Evolutionary conservation across 2,113 vertebrate genomes (phyloP).

Genomic region (Platysternon megacephalum): DNA sequence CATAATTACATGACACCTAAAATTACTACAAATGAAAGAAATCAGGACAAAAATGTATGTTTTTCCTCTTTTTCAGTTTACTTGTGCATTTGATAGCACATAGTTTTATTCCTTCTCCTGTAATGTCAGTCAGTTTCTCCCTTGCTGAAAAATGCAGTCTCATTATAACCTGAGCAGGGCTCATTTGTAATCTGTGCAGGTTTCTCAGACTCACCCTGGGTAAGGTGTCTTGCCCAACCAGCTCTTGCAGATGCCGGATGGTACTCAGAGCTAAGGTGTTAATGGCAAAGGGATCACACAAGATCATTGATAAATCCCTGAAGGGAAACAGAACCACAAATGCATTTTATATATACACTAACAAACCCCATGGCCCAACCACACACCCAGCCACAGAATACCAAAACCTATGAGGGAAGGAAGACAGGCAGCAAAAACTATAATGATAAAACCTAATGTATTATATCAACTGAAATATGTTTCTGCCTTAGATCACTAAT

Average conservation of each 20-base stretch:
- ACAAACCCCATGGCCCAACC: accelerated
- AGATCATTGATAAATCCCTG: conserved; percentile 97
- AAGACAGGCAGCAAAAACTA: not conserved
- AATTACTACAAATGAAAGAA: not conserved
- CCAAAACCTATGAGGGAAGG: not conserved
- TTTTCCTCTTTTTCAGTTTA: not conserved
- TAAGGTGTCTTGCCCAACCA: conserved; percentile 93
- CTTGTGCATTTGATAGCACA: not conserved
- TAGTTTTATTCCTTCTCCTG: accelerated
- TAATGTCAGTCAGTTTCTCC: not conserved
- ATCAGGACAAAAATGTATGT: accelerated
- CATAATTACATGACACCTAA: not conserved
- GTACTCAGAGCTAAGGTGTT: conserved; percentile 95
- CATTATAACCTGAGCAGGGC: not conserved
- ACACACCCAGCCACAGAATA: not conserved
- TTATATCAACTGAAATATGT: not conserved
- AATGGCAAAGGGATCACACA: conserved; percentile 97
- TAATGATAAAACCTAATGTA: not conserved
- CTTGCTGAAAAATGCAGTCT: not conserved
- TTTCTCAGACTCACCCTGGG: conserved; percentile 87
- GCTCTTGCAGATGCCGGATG: conserved; percentile 93
- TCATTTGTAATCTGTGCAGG: not conserved
- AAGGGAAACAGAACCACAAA: not conserved
- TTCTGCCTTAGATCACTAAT: not conserved
- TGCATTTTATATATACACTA: accelerated